phyloP scores from a whole-genome alignment of 2,797 vertebrate species.

The Enteromius fasciolatus region DNA sequence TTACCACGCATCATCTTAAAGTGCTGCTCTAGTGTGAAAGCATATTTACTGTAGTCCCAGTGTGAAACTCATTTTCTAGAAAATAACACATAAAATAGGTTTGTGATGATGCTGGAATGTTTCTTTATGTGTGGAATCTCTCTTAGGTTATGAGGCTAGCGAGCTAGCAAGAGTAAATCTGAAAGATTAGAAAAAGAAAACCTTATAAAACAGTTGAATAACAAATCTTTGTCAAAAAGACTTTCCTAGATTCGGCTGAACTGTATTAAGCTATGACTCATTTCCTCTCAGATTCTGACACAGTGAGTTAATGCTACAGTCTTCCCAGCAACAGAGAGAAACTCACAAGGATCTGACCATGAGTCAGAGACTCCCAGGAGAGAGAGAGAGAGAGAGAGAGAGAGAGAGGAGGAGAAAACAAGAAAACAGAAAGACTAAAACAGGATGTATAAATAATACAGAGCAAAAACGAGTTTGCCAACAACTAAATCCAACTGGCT shows the following conservation, averaged over 20 bases:
- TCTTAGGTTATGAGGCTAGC: background rate
- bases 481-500: slow-evolving; percentile 2
- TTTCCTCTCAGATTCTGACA: background rate
- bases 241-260: background rate
- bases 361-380: slow-evolving; percentile 44
- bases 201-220: no score
- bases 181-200: background rate
- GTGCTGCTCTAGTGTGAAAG: no score
- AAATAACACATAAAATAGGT: background rate
- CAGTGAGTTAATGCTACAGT: slow-evolving; percentile 1
- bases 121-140: background rate
- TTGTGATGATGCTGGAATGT: background rate
- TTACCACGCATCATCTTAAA: background rate
- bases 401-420: slow-evolving; percentile 66
- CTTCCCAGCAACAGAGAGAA: slow-evolving; percentile 34
- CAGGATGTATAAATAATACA: slow-evolving; percentile 22
- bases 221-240: background rate
- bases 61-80: background rate
- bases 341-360: slow-evolving; percentile 1
- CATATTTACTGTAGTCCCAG: background rate
- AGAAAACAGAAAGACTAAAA: slow-evolving; percentile 6
- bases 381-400: slow-evolving; percentile 36
- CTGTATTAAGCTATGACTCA: slow-evolving; percentile 24
- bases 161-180: background rate
- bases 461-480: slow-evolving; percentile 15